These are phyloP conservation scores for Eucidaris tribuloides DNA, from an alignment of 35 echinoderm and acorn worm species.

Conservation along the genomic window DNA sequence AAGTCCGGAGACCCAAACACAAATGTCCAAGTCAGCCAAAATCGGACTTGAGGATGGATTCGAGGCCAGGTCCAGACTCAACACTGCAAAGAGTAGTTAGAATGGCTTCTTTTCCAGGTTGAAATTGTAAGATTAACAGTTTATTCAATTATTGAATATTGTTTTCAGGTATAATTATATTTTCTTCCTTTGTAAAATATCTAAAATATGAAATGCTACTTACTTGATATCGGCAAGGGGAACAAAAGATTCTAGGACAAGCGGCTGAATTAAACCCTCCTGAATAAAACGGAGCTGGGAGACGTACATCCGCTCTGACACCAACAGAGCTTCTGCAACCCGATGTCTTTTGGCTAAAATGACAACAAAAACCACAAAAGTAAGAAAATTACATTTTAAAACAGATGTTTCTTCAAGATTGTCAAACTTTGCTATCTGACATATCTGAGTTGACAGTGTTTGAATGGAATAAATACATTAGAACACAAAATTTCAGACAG, in stretches of 20 bases:
- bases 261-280: constrained; percentile 28
- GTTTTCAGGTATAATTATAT: neutral
- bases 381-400: neutral
- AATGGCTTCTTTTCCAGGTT: neutral
- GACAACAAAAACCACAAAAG: neutral
- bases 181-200: neutral
- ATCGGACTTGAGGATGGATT: neutral
- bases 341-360: neutral
- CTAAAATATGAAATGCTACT: neutral
- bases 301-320: constrained; percentile 35
- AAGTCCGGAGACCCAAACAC: no score
- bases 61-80: neutral
- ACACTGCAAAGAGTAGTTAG: neutral
- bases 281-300: constrained; percentile 16
- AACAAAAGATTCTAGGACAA: constrained; percentile 33
- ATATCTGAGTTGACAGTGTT: no score
- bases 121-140: neutral
- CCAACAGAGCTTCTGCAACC: constrained; percentile 3
- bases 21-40: no score
- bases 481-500: neutral
- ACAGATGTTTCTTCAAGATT: neutral
- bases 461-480: no score
- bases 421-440: no score
- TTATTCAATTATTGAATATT: neutral
- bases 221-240: constrained; percentile 40